Percentiles rank a stretch among this genome's conserved stretches.
Conservation (phyloP, 2,888 invertebrate genomes). For the Clunio marinus region DNA sequence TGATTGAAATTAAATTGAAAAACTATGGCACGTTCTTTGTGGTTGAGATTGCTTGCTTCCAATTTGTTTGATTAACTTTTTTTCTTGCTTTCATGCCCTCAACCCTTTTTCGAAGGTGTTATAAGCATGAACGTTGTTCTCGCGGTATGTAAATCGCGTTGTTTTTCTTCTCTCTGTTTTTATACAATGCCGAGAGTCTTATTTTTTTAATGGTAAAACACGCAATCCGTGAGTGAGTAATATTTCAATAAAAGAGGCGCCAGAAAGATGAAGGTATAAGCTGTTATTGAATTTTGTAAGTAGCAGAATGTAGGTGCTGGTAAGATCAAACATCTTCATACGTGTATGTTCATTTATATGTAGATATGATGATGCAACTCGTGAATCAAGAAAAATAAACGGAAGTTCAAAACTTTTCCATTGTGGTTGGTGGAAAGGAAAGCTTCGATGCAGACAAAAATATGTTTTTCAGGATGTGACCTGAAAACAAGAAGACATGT, state of each 20-base stretch:
- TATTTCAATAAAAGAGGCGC: constrained; percentile 36
- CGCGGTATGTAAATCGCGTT: not conserved
- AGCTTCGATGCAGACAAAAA: not conserved
- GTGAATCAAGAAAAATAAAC: not conserved
- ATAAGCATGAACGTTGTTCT: not conserved
- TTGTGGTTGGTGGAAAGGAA: not conserved
- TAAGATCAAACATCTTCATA: not conserved
- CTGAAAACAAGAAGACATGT: not conserved
- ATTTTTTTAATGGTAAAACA: not conserved
- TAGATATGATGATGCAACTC: too few relatives aligned
- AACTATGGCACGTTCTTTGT: too few relatives aligned
- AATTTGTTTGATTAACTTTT: not conserved
- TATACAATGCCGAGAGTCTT: not conserved
- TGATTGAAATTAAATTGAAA: constrained; percentile 8
- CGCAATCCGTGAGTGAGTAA: constrained; percentile 32
- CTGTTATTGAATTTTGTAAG: constrained; percentile 22
- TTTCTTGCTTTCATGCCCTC: not conserved
- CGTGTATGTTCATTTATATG: too few relatives aligned
- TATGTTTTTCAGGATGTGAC: constrained; percentile 11
- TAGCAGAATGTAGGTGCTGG: constrained; percentile 21
- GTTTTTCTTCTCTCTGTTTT: too few relatives aligned
- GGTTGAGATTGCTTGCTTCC: not conserved
- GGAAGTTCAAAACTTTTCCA: not conserved
- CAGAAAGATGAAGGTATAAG: constrained; percentile 6
- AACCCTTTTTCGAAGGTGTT: constrained; percentile 3